Evolutionary conservation across 2,888 invertebrate genomes (phyloP).

Genomic region (Orthosia gothica): DNA sequence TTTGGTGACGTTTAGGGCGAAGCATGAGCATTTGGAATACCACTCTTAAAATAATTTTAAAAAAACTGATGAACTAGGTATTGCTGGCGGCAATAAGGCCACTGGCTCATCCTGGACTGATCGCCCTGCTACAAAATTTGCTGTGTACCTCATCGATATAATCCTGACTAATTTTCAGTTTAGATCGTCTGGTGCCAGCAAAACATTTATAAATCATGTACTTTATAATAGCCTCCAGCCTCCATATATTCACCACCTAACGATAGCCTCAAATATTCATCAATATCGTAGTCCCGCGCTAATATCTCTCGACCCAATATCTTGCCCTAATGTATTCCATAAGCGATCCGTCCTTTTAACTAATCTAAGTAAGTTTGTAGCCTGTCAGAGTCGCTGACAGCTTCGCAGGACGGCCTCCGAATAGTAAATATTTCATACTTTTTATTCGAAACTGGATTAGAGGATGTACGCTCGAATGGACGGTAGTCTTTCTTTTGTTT

Average conservation of each 20-base stretch:
- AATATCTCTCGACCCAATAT: constrained; percentile 19
- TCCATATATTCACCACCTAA: constrained; percentile 30
- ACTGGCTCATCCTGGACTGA: neutral
- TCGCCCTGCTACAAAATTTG: neutral
- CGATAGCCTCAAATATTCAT: constrained; percentile 46
- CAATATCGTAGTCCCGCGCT: constrained; percentile 26
- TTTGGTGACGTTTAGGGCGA: too few relatives aligned
- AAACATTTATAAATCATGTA: constrained; percentile 21
- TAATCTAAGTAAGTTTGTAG: constrained; percentile 67
- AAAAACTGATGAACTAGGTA: too few relatives aligned
- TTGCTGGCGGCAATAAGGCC: too few relatives aligned
- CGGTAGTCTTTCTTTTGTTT: constrained; percentile 42
- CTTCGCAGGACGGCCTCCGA: constrained; percentile 53
- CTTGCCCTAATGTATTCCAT: constrained; percentile 52
- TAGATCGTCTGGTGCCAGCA: neutral
- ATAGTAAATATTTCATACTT: constrained; percentile 64
- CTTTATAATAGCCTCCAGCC: constrained; percentile 2
- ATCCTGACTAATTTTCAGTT: neutral
- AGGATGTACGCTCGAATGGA: constrained; percentile 31
- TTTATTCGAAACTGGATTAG: constrained; percentile 42
- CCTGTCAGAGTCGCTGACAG: constrained; percentile 57
- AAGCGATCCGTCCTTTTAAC: constrained; percentile 63
- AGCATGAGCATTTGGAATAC: too few relatives aligned
- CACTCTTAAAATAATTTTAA: too few relatives aligned
- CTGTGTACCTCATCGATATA: neutral